Percentiles rank a stretch among this genome's conserved stretches.
Evolutionary conservation across 2,888 invertebrate genomes (phyloP).

Genomic region (Pediacus dermestoides): DNA sequence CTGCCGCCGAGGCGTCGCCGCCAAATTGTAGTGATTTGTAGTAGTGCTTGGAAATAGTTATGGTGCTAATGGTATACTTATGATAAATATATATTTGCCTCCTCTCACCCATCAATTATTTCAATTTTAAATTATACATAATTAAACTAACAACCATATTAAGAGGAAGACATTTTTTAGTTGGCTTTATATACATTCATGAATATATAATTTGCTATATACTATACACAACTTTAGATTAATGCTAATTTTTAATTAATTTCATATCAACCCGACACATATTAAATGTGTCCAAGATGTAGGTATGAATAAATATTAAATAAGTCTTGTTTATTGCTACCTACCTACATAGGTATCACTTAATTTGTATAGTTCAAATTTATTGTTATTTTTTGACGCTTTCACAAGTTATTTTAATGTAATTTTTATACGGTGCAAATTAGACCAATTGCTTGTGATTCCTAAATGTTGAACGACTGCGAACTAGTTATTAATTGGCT

Average conservation of each 20-base stretch:
- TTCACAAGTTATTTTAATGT: too few species aligned
- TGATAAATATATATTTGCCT: constrained; percentile 43
- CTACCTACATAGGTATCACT: background rate
- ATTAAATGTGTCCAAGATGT: too few species aligned
- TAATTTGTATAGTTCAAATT: background rate
- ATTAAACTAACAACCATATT: constrained; percentile 43
- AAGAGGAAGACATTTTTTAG: constrained; percentile 11
- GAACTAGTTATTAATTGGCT: too few species aligned
- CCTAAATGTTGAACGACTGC: too few species aligned
- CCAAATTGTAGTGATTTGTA: constrained; percentile 48
- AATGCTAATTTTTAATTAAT: too few species aligned
- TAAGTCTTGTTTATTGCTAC: constrained; percentile 1
- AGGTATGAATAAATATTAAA: constrained; percentile 5
- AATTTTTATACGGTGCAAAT: too few species aligned
- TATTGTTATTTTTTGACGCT: too few species aligned
- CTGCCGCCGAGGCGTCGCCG: constrained; percentile 44
- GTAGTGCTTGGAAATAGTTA: constrained; percentile 39
- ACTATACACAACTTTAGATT: too few species aligned
- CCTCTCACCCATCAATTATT: constrained; percentile 41
- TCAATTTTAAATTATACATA: constrained; percentile 45
- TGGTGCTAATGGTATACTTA: constrained; percentile 48
- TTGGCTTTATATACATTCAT: constrained; percentile 1
- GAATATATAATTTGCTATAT: too few species aligned
- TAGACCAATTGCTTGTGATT: too few species aligned
- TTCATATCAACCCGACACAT: too few species aligned